Evolutionary conservation across 2,888 invertebrate species (phyloP), one percentile per base, ranked within the genome.

Genomic region (Dascillus cervinus): DNA sequence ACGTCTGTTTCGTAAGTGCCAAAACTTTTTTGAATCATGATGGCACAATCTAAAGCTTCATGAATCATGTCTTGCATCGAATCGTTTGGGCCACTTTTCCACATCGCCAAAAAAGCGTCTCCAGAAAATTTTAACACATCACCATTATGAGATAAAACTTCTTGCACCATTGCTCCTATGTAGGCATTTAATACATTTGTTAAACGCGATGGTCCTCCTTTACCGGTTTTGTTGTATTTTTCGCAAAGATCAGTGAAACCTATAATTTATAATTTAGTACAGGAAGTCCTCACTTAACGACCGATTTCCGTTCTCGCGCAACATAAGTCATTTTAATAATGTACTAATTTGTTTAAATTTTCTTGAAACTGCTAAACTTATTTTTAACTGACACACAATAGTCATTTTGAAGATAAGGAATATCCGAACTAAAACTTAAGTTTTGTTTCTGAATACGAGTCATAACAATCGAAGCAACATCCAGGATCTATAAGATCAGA

Each of bases 131-230:
- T 79, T 1, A 80, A 58, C 1, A 81, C 71, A 41, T 81, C 81
- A 0, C 80, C 81, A 29, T 73, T 70, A 42, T 75, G 74, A 0
- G 71, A 71, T 14, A 81, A 56, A 37, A 80, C 76, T 54, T 79
- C 79, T 50, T 80, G 79, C 0, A 81, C 77, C 70, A 84, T 76
- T 0, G 78, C 72, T 1, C 79, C 80, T 43, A 84, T 76, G 56
- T 81, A 84, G 2, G 70, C 70, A 62, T 83, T 82, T 3, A 84
- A 57, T 0, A 78, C 78, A 51, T 77, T 74, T 0, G 81, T 80
- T 22, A 84, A 62, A 32, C 77, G 71, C 3, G 82, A 82, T 0
- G 81, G 78, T 0, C 83, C 83, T 1, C 78, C 77, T 42, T 71
- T 71, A 0, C 77, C 77, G 2, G 71, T 64, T 47, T 71, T 71